These are phyloP conservation scores for Aratinga solstitialis DNA, from an alignment of 2,797 vertebrate genomes.

Conservation along the genomic window DNA sequence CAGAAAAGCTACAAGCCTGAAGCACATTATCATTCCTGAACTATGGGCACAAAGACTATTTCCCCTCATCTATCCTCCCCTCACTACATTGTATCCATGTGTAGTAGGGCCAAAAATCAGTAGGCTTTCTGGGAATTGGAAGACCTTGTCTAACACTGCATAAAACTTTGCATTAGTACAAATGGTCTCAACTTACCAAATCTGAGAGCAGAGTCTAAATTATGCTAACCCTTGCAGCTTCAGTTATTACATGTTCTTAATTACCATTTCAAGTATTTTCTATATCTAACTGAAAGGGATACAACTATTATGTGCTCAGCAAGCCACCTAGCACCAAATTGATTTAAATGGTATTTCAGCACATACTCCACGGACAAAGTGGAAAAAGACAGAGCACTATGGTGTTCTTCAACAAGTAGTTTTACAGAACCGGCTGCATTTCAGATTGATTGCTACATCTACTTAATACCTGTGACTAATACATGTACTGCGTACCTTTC, in stretches of 20 bases:
- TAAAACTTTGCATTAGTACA: background rate
- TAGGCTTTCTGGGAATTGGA: background rate
- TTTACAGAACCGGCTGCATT: background rate
- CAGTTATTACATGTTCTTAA: background rate
- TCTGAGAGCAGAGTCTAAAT: background rate
- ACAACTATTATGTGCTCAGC: background rate
- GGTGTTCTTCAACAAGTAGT: background rate
- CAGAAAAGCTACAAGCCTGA: background rate
- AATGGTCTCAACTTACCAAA: background rate
- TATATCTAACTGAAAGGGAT: background rate
- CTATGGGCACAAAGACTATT: background rate
- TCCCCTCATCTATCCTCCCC: background rate
- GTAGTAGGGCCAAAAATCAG: background rate
- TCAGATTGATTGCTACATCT: background rate
- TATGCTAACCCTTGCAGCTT: background rate
- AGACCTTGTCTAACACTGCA: background rate
- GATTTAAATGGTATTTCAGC: background rate
- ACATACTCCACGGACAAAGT: background rate
- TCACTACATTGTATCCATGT: background rate
- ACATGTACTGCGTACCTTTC: background rate
- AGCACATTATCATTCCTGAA: background rate
- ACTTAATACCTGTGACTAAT: background rate
- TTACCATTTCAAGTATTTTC: background rate
- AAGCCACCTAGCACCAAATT: background rate
- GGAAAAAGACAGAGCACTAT: background rate